A percentile compares a stretch with the other conserved stretches of the same genome.
These are phyloP conservation scores for Choreutis nemorana DNA, from an alignment of 2,888 invertebrate genomes.

Conservation along the genomic window DNA sequence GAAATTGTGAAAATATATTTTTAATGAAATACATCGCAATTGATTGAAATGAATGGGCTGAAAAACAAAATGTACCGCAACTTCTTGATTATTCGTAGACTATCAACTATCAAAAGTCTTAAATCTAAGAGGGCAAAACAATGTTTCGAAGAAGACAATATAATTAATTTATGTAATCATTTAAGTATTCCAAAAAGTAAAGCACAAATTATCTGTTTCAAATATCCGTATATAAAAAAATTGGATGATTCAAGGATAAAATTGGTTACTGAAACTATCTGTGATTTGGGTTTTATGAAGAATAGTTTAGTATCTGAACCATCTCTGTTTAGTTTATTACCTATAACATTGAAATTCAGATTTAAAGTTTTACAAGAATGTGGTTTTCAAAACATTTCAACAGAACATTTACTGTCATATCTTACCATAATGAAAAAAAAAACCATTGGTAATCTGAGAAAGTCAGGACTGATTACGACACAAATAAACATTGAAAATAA, in stretches of 20 bases:
- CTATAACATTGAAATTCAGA: slow-evolving; percentile 41
- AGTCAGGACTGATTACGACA: slow-evolving; percentile 20
- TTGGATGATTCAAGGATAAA: slow-evolving; percentile 24
- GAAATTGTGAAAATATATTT: no score
- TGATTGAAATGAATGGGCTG: no score
- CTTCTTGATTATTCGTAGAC: no score
- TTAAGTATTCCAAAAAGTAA: slow-evolving; percentile 29
- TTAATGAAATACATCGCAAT: no score
- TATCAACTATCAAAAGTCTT: no score
- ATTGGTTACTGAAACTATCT: slow-evolving; percentile 25
- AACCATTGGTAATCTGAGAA: slow-evolving; percentile 36
- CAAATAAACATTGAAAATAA: slow-evolving; percentile 44
- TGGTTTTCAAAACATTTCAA: slow-evolving; percentile 30
- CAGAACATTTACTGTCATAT: slow-evolving; percentile 27
- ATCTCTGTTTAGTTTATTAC: slow-evolving; percentile 35
- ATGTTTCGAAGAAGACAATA: no score
- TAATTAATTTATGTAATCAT: slow-evolving; percentile 32
- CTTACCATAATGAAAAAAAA: slow-evolving; percentile 34
- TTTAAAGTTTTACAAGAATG: slow-evolving; percentile 46
- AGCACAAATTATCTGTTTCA: slow-evolving; percentile 34
- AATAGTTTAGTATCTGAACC: slow-evolving; percentile 32
- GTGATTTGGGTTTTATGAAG: slow-evolving; percentile 30
- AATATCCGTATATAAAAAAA: slow-evolving; percentile 38
- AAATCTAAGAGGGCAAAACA: no score
- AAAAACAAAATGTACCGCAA: no score